Base-by-base conservation (phyloP, 2,888 invertebrate species). In the Orchesellides sinensis region DNA sequence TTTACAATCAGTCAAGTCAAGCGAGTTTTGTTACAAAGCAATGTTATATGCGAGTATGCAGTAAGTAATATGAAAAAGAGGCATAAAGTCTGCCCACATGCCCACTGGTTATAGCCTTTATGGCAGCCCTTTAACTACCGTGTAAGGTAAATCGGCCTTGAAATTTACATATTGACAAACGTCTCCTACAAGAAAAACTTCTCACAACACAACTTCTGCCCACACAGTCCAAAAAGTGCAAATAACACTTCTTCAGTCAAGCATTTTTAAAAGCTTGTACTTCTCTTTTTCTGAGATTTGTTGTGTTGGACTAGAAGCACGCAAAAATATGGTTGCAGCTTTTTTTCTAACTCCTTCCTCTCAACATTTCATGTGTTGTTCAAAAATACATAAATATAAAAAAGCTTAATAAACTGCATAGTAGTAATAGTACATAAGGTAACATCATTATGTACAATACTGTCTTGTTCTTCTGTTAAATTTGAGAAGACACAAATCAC, bases 71-170 rank as follows among this genome's bases (percentile, higher is more conserved):
- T 6, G 40, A 49, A 63, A 45, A 45, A 35, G 49, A 61, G 72
- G 56, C 45, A 66, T 52, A 49, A 75, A 78, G 79, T 72, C 70
- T 79, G 72, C 79, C 79, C 79, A 79, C 79, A 63, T 72, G 29
- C 72, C 25, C 49, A 63, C 65, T n/a, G 6, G 27, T 32, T 47
- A 78, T 49, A 78, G 29, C 40, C 70, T 63, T 49, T 68, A 68
- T 47, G 27, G 25, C 79, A 79, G 65, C 79, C 79, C 79, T 79
- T 79, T 79, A 65, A 79, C 79, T 79, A 79, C 79, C 79, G 79
- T 79, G 79, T 79, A 79, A 79, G 79, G 79, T 65, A 79, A 79
- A 70, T 72, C 79, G 83, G 78, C 83, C 83, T 83, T 83, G 83
- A 75, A 70, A 83, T 83, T 83, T 78, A 78, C 83, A 83, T 83